phyloP scores from a whole-genome alignment of 64 coral and sea anemone genomes.

The Montipora foliosa region DNA sequence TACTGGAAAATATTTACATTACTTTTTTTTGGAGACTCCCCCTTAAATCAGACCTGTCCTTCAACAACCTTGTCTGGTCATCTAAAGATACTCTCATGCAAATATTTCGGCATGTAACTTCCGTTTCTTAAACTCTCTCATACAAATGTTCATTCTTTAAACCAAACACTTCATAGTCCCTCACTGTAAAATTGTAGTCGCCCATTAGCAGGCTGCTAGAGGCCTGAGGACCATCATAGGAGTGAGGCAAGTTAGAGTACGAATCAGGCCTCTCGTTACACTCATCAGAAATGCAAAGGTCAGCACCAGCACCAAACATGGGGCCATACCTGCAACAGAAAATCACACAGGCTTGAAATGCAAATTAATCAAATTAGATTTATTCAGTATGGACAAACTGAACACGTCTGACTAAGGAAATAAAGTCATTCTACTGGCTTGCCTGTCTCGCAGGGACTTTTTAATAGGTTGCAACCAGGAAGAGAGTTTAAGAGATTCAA shows the following conservation, averaged over 20 bases:
- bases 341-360: background rate
- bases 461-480: too few relatives aligned
- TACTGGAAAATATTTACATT: background rate
- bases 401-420: too few relatives aligned
- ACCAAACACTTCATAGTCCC: constrained; percentile 95
- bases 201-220: constrained; percentile 82
- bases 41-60: too few relatives aligned
- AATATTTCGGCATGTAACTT: background rate
- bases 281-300: constrained; percentile 85
- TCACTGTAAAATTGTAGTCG: constrained; percentile 82
- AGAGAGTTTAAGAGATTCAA: too few relatives aligned
- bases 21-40: too few relatives aligned
- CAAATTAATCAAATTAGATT: too few relatives aligned
- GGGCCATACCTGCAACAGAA: constrained; percentile 79
- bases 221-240: constrained; percentile 84
- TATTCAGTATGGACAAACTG: too few relatives aligned
- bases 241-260: constrained; percentile 92
- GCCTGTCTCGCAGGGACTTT: too few relatives aligned
- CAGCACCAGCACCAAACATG: constrained; percentile 96
- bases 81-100: background rate
- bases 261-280: constrained; percentile 80
- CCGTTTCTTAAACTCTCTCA: constrained; percentile 32
- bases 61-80: too few relatives aligned
- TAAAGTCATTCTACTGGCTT: too few relatives aligned
- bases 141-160: constrained; percentile 64